Evolutionary conservation across 2,888 invertebrate species (phyloP).

Genomic region (Pheosia tremula): DNA sequence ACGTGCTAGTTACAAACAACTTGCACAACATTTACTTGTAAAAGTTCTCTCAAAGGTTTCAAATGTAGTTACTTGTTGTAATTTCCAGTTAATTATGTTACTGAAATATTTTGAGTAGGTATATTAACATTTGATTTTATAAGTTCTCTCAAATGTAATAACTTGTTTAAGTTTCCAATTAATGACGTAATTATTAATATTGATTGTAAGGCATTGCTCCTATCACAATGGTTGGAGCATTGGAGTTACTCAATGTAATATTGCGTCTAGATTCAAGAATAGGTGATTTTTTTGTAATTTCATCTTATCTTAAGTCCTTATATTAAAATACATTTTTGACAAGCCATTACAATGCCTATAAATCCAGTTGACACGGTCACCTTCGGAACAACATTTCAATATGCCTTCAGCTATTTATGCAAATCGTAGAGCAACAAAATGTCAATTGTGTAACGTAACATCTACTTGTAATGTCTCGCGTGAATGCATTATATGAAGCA

Average conservation of each 20-base stretch:
- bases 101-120: no score
- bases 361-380: slow-evolving; percentile 39
- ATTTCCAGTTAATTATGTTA: no score
- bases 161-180: slow-evolving; percentile 21
- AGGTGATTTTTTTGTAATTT: neutral
- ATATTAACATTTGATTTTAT: no score
- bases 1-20: slow-evolving; percentile 39
- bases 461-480: slow-evolving; percentile 45
- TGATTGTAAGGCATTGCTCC: neutral
- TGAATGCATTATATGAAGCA: slow-evolving; percentile 49
- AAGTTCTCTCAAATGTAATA: no score
- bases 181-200: slow-evolving; percentile 8
- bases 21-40: slow-evolving; percentile 41
- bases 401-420: slow-evolving; percentile 61
- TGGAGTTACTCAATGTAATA: no score
- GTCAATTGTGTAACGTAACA: slow-evolving; percentile 58
- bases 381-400: slow-evolving; percentile 50
- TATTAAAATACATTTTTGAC: slow-evolving; percentile 15
- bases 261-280: neutral
- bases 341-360: slow-evolving; percentile 27
- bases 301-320: slow-evolving; percentile 8
- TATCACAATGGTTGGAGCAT: neutral
- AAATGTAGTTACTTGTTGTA: no score
- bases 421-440: slow-evolving; percentile 64
- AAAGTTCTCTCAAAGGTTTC: slow-evolving; percentile 12